Conservation (phyloP, 2,888 invertebrate species). For the Aleiodes leptofemur region DNA sequence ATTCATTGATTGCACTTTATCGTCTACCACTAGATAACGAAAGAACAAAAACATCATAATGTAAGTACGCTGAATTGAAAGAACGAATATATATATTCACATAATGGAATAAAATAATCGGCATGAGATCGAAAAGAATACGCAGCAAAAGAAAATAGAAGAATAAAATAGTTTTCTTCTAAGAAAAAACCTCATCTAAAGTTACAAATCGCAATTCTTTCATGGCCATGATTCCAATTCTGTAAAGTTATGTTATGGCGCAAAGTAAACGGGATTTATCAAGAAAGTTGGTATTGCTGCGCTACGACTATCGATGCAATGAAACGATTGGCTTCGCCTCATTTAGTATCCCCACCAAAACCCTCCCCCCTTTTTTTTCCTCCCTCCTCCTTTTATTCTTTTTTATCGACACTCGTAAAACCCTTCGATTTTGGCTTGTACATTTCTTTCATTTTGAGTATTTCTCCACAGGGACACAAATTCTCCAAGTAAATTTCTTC, state of each 20-base stretch:
- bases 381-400: slow-evolving; percentile 42
- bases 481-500: too few relatives aligned
- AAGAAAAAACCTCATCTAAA: slow-evolving; percentile 73
- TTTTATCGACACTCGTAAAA: slow-evolving; percentile 45
- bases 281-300: slow-evolving; percentile 75
- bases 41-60: slow-evolving; percentile 27
- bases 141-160: slow-evolving; percentile 4
- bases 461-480: not conserved
- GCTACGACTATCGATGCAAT: slow-evolving; percentile 75
- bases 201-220: slow-evolving; percentile 76
- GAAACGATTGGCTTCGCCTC: slow-evolving; percentile 75
- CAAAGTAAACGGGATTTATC: slow-evolving; percentile 75
- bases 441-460: not conserved
- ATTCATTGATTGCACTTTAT: slow-evolving; percentile 1
- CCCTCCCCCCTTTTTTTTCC: slow-evolving; percentile 41
- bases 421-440: not conserved
- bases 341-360: slow-evolving; percentile 67
- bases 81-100: slow-evolving; percentile 3
- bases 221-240: slow-evolving; percentile 74
- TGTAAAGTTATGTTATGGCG: slow-evolving; percentile 75
- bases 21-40: not conserved
- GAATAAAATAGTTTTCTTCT: slow-evolving; percentile 44
- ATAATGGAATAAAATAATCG: slow-evolving; percentile 11
- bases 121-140: not conserved
- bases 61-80: slow-evolving; percentile 2